Evolutionary conservation across 2,888 invertebrate genomes (phyloP).

Genomic region (Cecidostiba fungosa): DNA sequence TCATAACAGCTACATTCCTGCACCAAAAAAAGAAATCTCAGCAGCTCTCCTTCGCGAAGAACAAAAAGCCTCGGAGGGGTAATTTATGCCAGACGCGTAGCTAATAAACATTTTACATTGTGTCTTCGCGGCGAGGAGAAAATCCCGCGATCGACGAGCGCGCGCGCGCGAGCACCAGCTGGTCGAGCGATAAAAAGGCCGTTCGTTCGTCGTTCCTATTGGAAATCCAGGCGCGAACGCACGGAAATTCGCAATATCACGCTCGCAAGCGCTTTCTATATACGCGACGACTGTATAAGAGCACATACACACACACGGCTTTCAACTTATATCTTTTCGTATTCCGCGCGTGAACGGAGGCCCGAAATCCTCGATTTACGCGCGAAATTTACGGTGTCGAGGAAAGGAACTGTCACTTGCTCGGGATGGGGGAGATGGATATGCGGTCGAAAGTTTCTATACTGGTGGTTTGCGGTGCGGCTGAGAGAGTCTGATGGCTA

Average conservation of each 20-base stretch:
- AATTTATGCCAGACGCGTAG: conserved; percentile 38
- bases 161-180: conserved; percentile 3
- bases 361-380: conserved; percentile 17
- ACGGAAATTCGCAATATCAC: conserved; percentile 46
- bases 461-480: background rate
- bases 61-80: background rate
- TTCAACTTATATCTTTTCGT: background rate
- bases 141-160: conserved; percentile 1
- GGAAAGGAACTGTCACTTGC: background rate
- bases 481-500: background rate
- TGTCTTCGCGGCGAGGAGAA: conserved; percentile 38
- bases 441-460: background rate
- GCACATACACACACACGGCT: background rate
- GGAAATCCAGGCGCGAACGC: conserved; percentile 40
- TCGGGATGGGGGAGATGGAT: background rate
- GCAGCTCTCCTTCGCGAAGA: background rate
- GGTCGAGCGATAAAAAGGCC: conserved; percentile 38
- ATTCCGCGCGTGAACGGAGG: background rate
- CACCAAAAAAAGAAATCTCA: conserved; percentile 1
- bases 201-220: conserved; percentile 22
- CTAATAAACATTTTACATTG: conserved; percentile 52
- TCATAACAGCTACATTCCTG: background rate
- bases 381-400: background rate
- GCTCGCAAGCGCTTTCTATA: conserved; percentile 28
- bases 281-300: background rate